Percentiles rank a stretch among this genome's conserved stretches.
These are phyloP conservation scores for Drosophila anceps DNA, from an alignment of 2,888 invertebrate species.

Conservation along the genomic window DNA sequence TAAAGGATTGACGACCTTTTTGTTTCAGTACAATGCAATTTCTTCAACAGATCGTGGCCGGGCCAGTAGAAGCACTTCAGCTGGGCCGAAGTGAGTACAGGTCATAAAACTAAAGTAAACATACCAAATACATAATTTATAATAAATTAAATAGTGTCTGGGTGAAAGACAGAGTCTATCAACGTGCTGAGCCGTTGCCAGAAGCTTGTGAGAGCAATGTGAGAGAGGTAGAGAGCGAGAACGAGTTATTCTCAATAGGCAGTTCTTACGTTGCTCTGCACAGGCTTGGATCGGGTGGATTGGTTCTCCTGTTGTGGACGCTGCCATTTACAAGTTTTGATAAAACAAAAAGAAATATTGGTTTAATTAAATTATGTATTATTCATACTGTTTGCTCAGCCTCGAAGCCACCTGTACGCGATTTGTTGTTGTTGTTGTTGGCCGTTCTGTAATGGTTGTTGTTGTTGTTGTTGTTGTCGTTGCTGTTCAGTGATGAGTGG, in stretches of 20 bases:
- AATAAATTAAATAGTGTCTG: constrained; percentile 29
- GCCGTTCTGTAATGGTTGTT: constrained; percentile 33
- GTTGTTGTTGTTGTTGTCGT: constrained; percentile 29
- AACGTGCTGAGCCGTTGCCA: constrained; percentile 51
- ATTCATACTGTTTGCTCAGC: constrained; percentile 84
- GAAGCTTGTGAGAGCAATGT: constrained; percentile 51
- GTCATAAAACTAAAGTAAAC: constrained; percentile 59
- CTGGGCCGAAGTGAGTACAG: constrained; percentile 62
- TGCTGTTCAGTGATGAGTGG: constrained; percentile 35
- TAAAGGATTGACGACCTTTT: not conserved
- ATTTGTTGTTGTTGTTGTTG: constrained; percentile 46
- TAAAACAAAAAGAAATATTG: constrained; percentile 72
- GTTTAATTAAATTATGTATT: constrained; percentile 81
- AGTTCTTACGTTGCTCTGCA: constrained; percentile 44
- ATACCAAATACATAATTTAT: constrained; percentile 48
- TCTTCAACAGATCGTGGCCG: constrained; percentile 23
- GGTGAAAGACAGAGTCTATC: constrained; percentile 31
- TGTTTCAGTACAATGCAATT: not conserved
- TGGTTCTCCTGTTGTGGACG: constrained; percentile 33
- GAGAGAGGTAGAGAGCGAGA: not conserved
- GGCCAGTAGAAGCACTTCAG: constrained; percentile 44
- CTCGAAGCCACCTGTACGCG: constrained; percentile 71
- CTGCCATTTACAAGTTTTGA: constrained; percentile 57
- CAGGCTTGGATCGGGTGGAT: constrained; percentile 31
- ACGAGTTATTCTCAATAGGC: not conserved